Base-by-base conservation (phyloP, 2,888 invertebrate genomes). In the Liodrosophila aerea region DNA sequence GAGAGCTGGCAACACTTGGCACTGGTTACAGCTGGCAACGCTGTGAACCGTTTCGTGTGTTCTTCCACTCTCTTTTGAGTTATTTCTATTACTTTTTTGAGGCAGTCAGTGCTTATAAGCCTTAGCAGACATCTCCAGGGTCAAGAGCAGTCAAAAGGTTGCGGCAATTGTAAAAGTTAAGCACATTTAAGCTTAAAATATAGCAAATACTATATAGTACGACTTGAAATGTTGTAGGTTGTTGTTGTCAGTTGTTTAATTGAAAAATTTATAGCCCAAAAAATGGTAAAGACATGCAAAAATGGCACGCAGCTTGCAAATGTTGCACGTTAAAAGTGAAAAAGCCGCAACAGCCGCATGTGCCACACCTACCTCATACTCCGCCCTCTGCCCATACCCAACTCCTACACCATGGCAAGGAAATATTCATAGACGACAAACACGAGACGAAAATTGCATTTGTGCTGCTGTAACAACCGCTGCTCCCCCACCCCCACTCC, bases 331-430 rank as follows among this genome's bases (percentile, higher is more conserved):
- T 74, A 83, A 83, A 87, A 86, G 80, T 73, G 85, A 74, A 85
- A 87, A 87, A 87, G 85, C 86, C 86, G 85, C 86, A 86, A 75
- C 75, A 70, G 82, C 83, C 85, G 75, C 87, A 84, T 68, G 65
- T 75, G 75, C 76, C 78, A 63, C 66, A 72, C 70, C 61, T 59
- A 72, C 70, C 61, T 59, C 50, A 43, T 27, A 16, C 60, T 9
- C 16, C 27, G n/a, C 18, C 40, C n/a, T 27, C 18, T 12, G 11
- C 3, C 22, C 5, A 60, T 58, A 45, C 34, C 9, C 13, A 3
- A 31, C 13, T 1, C 8, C 5, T 1, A n/a, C 13, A 15, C n/a
- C n/a, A n/a, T n/a, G n/a, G n/a, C n/a, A n/a, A n/a, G n/a, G n/a
- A 70, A 76, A 78, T 83, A 76, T 80, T 77, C 73, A 73, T 80